Conservation (phyloP, 2,888 invertebrate species). For the Enchytraeus crypticus region DNA sequence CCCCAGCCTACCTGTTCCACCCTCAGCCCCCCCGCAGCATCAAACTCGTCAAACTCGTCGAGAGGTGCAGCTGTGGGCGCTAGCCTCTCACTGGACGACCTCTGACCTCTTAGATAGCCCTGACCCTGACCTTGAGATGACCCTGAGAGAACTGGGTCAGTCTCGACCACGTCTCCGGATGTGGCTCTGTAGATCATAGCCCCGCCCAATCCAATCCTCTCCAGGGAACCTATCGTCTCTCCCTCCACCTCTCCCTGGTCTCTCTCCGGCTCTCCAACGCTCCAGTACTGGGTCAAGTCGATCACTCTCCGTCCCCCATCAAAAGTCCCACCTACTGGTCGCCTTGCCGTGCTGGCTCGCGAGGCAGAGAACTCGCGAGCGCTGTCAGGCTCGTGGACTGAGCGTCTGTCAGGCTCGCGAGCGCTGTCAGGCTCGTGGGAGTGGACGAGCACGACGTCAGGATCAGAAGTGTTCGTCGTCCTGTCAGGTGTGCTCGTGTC, state of each 20-base stretch:
- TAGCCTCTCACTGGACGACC: too few species aligned
- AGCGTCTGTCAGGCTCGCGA: too few species aligned
- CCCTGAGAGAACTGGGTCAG: too few species aligned
- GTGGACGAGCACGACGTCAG: constrained; percentile 32
- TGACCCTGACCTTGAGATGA: too few species aligned
- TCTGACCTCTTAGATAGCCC: too few species aligned
- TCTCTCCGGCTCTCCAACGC: neutral
- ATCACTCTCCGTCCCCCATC: neutral
- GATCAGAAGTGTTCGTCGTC: constrained; percentile 31
- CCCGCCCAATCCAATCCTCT: neutral
- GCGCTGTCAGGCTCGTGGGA: constrained; percentile 37
- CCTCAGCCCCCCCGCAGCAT: neutral
- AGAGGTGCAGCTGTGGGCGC: neutral
- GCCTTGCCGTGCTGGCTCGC: constrained; percentile 30
- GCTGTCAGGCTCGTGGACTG: too few species aligned
- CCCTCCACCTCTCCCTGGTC: constrained; percentile 1
- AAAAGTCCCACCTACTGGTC: neutral
- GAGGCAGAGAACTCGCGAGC: constrained; percentile 30
- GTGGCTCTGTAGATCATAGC: neutral
- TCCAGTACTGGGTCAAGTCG: neutral
- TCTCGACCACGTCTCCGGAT: too few species aligned
- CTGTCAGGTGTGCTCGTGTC: constrained; percentile 40
- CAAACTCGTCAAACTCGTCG: neutral
- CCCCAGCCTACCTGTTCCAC: neutral
- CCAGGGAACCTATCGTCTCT: neutral